These are phyloP conservation scores for Chironex yamaguchii DNA, from an alignment of 30 jellyfish, hydroid and myxozoan species.

Conservation along the genomic window DNA sequence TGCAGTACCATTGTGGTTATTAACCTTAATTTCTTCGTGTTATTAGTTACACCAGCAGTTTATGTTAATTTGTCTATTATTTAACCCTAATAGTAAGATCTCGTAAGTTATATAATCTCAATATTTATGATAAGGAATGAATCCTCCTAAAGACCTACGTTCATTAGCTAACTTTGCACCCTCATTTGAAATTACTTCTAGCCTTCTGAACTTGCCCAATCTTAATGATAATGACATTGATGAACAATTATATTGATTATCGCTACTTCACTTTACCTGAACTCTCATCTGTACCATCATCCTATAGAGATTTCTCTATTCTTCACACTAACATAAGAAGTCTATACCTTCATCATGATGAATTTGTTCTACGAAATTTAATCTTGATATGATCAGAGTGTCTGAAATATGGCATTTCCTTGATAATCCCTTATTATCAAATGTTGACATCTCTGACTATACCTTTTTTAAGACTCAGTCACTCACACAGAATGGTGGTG, in stretches of 20 bases:
- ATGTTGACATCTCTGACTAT: neutral
- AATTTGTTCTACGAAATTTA: constrained; percentile 9
- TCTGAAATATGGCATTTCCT: constrained; percentile 27
- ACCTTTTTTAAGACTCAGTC: neutral
- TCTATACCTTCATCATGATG: constrained; percentile 23
- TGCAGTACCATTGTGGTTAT: no score
- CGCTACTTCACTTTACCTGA: neutral
- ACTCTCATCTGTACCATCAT: constrained; percentile 21
- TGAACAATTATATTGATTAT: neutral
- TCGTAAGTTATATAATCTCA: neutral
- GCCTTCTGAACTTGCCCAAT: constrained; percentile 41
- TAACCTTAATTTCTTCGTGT: no score
- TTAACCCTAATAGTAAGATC: no score
- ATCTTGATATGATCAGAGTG: constrained; percentile 44
- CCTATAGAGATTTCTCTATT: constrained; percentile 55
- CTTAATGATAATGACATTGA: constrained; percentile 55
- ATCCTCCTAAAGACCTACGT: constrained; percentile 30
- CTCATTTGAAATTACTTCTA: constrained; percentile 31
- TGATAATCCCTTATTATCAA: constrained; percentile 17
- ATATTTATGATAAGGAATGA: neutral
- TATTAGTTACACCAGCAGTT: no score
- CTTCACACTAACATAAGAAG: constrained; percentile 47
- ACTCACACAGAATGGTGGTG: neutral
- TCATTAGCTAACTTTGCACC: constrained; percentile 43
- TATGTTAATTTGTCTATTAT: no score